phyloP scores from a whole-genome alignment of 2,888 invertebrate species.

The Drosophila aldrichi region DNA sequence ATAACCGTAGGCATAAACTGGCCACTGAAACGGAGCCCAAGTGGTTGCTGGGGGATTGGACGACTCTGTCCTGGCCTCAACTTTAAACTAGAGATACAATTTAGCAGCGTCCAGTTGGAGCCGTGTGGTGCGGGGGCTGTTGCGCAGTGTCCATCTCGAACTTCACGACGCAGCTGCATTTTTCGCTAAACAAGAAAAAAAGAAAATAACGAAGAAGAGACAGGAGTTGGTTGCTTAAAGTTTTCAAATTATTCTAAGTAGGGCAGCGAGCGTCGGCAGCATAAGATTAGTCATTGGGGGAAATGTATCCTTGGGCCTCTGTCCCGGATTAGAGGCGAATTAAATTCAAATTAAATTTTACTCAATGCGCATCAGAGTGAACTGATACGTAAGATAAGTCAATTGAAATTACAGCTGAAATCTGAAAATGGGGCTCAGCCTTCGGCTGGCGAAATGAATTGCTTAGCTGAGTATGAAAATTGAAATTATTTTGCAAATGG shows the following conservation, averaged over 20 bases:
- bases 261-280: constrained; percentile 44
- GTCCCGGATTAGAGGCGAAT: constrained; percentile 59
- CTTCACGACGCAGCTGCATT: constrained; percentile 69
- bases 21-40: constrained; percentile 38
- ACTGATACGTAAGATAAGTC: constrained; percentile 64
- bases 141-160: constrained; percentile 27
- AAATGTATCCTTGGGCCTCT: constrained; percentile 40
- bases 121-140: background rate
- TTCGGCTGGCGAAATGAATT: constrained; percentile 28
- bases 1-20: constrained; percentile 80
- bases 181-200: constrained; percentile 23
- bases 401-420: constrained; percentile 55
- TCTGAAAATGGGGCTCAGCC: constrained; percentile 10
- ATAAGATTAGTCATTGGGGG: constrained; percentile 64
- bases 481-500: constrained; percentile 54
- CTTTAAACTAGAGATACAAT: constrained; percentile 66
- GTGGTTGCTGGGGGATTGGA: constrained; percentile 12
- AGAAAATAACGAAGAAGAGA: constrained; percentile 7
- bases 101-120: constrained; percentile 31
- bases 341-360: constrained; percentile 76
- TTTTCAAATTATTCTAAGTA: constrained; percentile 79
- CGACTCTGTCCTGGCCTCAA: constrained; percentile 19
- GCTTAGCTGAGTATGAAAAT: constrained; percentile 38
- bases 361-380: constrained; percentile 75
- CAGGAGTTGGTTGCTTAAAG: constrained; percentile 66